phyloP scores from a whole-genome alignment of 2,797 vertebrate species.

The Phyllotis vaccarum region DNA sequence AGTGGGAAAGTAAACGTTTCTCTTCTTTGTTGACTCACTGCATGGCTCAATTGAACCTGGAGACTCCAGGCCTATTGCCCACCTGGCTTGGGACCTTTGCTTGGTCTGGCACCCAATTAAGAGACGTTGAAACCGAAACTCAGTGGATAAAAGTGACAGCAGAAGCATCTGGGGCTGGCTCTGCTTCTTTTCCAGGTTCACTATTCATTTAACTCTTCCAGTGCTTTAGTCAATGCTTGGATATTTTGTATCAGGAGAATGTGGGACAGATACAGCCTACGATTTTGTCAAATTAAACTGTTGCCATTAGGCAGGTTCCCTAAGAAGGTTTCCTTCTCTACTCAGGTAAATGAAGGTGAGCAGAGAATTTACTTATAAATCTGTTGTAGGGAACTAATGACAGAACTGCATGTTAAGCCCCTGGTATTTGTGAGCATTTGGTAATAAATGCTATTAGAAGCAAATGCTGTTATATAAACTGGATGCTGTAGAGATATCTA shows the following conservation, averaged over 20 bases:
- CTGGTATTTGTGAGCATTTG: not conserved
- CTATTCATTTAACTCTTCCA: not conserved
- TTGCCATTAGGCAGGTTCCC: not conserved
- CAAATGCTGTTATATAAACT: not conserved
- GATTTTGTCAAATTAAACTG: not conserved
- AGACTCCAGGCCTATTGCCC: not conserved
- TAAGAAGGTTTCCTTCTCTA: not conserved
- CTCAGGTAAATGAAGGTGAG: too few relatives aligned
- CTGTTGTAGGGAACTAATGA: not conserved
- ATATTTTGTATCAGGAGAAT: not conserved
- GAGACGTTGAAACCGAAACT: conserved; percentile 19
- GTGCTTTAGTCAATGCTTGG: not conserved
- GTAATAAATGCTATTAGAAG: conserved; percentile 36
- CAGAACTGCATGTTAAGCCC: not conserved
- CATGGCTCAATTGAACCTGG: not conserved
- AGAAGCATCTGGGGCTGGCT: not conserved
- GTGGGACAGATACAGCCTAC: not conserved
- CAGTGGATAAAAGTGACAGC: conserved; percentile 2
- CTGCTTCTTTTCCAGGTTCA: not conserved
- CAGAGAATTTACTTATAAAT: not conserved
- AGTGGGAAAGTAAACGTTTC: too few relatives aligned
- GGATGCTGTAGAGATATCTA: too few relatives aligned
- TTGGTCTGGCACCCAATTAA: not conserved
- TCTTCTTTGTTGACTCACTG: not conserved
- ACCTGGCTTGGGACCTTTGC: not conserved